Evolutionary conservation across 2,797 vertebrate species (phyloP), one percentile per base, ranked within the genome.

Genomic region (Chromobotia macracanthus): DNA sequence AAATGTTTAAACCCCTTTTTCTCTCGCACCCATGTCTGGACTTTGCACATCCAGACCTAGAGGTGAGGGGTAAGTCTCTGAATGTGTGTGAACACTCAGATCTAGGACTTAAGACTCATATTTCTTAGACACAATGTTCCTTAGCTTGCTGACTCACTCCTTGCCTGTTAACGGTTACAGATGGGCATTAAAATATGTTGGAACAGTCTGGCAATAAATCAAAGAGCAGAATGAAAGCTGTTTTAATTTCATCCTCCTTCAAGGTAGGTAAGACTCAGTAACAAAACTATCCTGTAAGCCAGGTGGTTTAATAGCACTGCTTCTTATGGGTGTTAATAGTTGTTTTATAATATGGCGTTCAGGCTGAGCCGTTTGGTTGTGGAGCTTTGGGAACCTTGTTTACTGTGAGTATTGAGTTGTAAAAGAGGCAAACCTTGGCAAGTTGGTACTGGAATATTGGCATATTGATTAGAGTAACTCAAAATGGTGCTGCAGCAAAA

Each of bases 81-180:
- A 23, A 2, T 28, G 56, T 60, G 23, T 60, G 23, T 28, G 25
- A 60, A 46, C 38, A 48, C 60, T 60, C 41, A 69, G 38, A 68
- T 53, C 38, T 11, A 21, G n/a, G 51, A 58, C 18, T 31, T 58
- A 58, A 58, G 56, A 5, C 23, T n/a, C 75, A 70, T 23, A 23
- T 70, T 50, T n/a, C 16, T 77, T 23, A 23, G 44, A 70, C 15
- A 53, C 19, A 23, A 13, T 69, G 44, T 71, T 25, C n/a, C 53
- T 63, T 16, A 55, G 35, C 80, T 78, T 65, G 72, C 67, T 72
- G 77, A 83, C 58, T 80, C 81, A 83, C 64, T 83, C 61, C 61
- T 66, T 23, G 44, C 23, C 53, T 31, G 72, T 13, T 70, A 38
- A 12, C 25, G 11, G 56, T 77, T 77, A 83, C 12, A 75, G 70